Conservation (phyloP, 2,797 vertebrate species). For the Alfaro cultratus region DNA sequence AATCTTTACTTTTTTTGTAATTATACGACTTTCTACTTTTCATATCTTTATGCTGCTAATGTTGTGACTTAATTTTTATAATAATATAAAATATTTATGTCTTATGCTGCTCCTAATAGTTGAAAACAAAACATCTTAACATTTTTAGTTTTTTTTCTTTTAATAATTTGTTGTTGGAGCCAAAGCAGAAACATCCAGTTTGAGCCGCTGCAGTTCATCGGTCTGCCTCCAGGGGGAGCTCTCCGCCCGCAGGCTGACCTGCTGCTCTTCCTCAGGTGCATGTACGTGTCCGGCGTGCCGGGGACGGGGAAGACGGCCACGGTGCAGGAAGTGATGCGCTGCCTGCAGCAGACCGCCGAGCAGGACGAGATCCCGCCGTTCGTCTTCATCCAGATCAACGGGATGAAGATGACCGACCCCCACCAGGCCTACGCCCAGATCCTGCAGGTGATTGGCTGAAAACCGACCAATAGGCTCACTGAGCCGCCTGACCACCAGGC, state of each 20-base stretch:
- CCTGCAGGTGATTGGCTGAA: slow-evolving; percentile 74
- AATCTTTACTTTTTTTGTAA: too few relatives aligned
- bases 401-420: slow-evolving; percentile 98
- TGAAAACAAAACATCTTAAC: background rate
- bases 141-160: background rate
- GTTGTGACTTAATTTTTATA: background rate
- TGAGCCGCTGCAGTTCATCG: background rate
- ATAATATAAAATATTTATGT: background rate
- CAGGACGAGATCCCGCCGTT: slow-evolving; percentile 86
- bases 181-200: background rate
- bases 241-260: rapidly evolving
- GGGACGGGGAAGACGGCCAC: slow-evolving; percentile 97
- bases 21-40: background rate
- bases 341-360: slow-evolving; percentile 85
- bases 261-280: slow-evolving; percentile 83
- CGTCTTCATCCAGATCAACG: slow-evolving; percentile 90
- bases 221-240: background rate
- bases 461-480: background rate
- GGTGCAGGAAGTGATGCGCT: slow-evolving; percentile 90
- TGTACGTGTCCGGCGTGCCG: slow-evolving; percentile 98
- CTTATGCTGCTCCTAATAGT: too few relatives aligned
- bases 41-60: background rate
- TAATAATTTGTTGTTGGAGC: background rate
- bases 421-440: slow-evolving; percentile 96
- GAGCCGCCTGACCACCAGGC: background rate